Base-by-base conservation (phyloP, 2,888 invertebrate species). In the Xanthia icteritia region DNA sequence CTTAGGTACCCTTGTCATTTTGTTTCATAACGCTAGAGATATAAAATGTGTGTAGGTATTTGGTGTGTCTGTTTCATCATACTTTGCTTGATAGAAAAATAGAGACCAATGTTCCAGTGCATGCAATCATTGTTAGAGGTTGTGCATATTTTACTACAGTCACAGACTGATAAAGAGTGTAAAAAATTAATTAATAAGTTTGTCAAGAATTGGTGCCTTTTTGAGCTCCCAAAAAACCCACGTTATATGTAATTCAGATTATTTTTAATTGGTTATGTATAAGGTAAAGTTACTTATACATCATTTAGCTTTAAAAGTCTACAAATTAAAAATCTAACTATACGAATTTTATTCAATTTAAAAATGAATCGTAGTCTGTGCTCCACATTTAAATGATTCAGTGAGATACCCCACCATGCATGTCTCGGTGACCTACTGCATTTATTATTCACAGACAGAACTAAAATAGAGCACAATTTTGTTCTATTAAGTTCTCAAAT, bases 371-470 rank as follows among this genome's bases (percentile, higher is more conserved):
- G 48, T 60, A 6, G 45, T 27, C 27, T 13, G 23, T 27, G 36
- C 11, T 63, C 27, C 17, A 56, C 27, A 48, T 65, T 69, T 79
- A 51, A 79, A 78, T 39, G 3, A 81, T 58, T 61, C 61, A 56
- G 48, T 17, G 27, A 56, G 36, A 36, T 69, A 45, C 69, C 39
- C 11, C 48, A 48, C 39, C 61, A n/a, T 70, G 81, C 66, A 69
- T 60, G 69, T 75, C 54, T 54, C 11, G 11, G 60, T 56, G 54
- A 74, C 81, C 54, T 31, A 39, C 56, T 42, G 56, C 20, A 76
- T 80, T 70, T 61, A 70, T 81, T 67, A 81, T 76, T 58, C 51
- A 51, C 36, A 58, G 23, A 9, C 56, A 27, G 9, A 70, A 66
- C 45, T 69, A 31, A 74, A 80, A 81, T 65, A 69, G 48, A 64